Evolutionary conservation across 2,888 invertebrate genomes (phyloP).

Genomic region (Brachynemurus nebulosus): DNA sequence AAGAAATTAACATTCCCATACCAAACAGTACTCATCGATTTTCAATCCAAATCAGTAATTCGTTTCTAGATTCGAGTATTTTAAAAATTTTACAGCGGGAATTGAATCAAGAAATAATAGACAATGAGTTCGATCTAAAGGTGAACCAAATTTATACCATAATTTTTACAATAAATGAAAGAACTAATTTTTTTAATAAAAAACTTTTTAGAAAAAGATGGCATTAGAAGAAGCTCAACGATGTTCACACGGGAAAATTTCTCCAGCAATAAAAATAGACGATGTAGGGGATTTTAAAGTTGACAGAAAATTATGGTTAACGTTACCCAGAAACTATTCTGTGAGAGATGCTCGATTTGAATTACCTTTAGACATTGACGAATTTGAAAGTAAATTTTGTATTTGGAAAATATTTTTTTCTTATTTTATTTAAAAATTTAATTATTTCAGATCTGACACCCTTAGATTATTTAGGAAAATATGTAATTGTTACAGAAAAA

Average conservation of each 20-base stretch:
- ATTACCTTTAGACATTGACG: conserved; percentile 51
- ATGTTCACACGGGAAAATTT: conserved; percentile 30
- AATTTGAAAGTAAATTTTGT: conserved; percentile 31
- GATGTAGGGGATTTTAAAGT: conserved; percentile 26
- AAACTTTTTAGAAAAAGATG: conserved; percentile 39
- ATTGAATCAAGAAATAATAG: conserved; percentile 50
- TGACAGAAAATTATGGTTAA: conserved; percentile 44
- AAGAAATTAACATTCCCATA: not conserved
- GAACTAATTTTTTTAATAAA: conserved; percentile 9
- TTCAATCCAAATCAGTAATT: conserved; percentile 23
- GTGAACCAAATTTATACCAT: conserved; percentile 27
- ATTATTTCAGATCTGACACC: conserved; percentile 46
- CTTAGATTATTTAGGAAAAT: conserved; percentile 53
- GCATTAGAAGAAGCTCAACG: conserved; percentile 56
- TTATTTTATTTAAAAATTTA: not conserved
- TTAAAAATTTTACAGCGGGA: conserved; percentile 51
- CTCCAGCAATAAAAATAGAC: not conserved
- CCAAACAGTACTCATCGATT: conserved; percentile 7
- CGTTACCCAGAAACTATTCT: conserved; percentile 60
- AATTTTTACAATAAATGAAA: conserved; percentile 11
- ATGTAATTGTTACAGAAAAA: conserved; percentile 47
- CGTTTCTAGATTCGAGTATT: conserved; percentile 44
- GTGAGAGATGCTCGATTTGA: conserved; percentile 61
- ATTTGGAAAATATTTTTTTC: not conserved
- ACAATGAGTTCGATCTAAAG: conserved; percentile 53